phyloP scores from a whole-genome alignment of 1,140 invertebrate genomes.

The Pteromalus puparum region DNA sequence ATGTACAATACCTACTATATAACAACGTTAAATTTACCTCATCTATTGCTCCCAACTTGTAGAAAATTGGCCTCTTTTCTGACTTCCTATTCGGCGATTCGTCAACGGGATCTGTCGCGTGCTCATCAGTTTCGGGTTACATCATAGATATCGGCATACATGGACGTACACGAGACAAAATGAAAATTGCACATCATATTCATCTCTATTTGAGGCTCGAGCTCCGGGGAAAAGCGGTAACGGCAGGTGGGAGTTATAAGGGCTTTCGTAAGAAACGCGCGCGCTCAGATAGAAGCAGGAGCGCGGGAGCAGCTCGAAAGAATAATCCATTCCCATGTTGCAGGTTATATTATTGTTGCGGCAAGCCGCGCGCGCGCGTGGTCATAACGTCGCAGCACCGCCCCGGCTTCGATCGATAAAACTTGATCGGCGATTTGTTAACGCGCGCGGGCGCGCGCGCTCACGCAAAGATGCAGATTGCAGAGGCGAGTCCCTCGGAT shows the following conservation, averaged over 20 bases:
- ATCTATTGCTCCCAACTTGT: no score
- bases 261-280: neutral
- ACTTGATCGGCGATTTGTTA: conserved; percentile 41
- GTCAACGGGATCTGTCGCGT: no score
- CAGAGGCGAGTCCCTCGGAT: neutral
- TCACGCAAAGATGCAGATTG: neutral
- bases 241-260: conserved; percentile 5
- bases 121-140: no score
- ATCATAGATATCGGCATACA: no score
- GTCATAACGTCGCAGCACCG: conserved; percentile 41
- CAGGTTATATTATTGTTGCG: neutral
- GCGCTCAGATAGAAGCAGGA: neutral
- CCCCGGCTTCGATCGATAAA: neutral
- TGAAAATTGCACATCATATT: no score
- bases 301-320: neutral
- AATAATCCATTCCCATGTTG: conserved; percentile 15
- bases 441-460: neutral
- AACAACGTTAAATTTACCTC: no score
- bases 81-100: no score
- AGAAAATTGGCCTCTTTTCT: no score
- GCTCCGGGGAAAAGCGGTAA: neutral
- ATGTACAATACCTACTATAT: no score
- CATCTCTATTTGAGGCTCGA: no score
- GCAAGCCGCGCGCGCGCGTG: neutral
- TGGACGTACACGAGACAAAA: no score